A percentile compares a stretch with the other conserved stretches of the same genome.
Evolutionary conservation across 2,113 vertebrate genomes (phyloP).

Genomic region (Chloroceryle aenea): DNA sequence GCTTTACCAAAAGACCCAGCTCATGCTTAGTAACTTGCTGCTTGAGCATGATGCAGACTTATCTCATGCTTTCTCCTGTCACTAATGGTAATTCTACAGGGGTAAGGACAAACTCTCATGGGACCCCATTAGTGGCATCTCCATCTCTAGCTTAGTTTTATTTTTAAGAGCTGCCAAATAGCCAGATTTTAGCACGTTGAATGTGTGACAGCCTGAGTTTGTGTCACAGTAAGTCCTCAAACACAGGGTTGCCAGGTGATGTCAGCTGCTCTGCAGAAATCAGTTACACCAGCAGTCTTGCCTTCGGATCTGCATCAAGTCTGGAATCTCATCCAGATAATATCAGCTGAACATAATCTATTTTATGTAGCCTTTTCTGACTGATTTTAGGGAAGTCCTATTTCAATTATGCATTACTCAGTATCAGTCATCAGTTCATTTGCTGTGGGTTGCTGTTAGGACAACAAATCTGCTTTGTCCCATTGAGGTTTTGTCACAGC

Average conservation of each 20-base stretch:
- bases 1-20: background rate
- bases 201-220: constrained; percentile 24
- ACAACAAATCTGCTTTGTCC: background rate
- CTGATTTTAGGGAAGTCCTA: background rate
- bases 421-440: background rate
- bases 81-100: background rate
- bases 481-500: background rate
- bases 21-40: background rate
- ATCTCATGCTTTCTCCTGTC: background rate
- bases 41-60: background rate
- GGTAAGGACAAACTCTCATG: background rate
- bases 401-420: background rate
- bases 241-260: background rate
- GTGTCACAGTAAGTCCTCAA: background rate
- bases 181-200: background rate
- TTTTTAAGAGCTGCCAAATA: constrained; percentile 38
- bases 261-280: background rate
- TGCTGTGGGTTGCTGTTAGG: background rate
- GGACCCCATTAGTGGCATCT: constrained; percentile 6
- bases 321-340: background rate
- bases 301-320: background rate
- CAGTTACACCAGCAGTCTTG: background rate
- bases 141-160: background rate
- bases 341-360: background rate
- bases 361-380: background rate